These are phyloP conservation scores for Gryon sp. DNA, from an alignment of 1,140 invertebrate genomes.

Conservation along the genomic window DNA sequence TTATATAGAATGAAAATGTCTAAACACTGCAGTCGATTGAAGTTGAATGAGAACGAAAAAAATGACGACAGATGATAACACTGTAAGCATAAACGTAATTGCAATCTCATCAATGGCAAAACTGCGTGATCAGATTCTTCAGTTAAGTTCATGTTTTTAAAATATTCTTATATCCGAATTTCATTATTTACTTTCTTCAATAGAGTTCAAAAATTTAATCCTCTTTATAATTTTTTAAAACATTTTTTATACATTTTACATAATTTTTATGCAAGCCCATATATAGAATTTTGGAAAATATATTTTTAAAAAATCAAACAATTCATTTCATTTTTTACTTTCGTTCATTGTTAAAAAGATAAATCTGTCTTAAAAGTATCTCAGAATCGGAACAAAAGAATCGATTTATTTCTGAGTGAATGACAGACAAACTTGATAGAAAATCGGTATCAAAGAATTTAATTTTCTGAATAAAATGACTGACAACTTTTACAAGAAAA, in stretches of 20 bases:
- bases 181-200: too few relatives aligned
- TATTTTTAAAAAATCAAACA: too few relatives aligned
- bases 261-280: too few relatives aligned
- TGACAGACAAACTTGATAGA: slow-evolving; percentile 4
- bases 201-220: too few relatives aligned
- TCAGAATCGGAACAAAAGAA: not conserved
- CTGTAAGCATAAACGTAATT: slow-evolving; percentile 53
- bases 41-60: slow-evolving; percentile 60
- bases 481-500: slow-evolving; percentile 56
- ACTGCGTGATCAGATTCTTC: slow-evolving; percentile 41
- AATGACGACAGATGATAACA: slow-evolving; percentile 50
- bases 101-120: slow-evolving; percentile 53
- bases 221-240: too few relatives aligned
- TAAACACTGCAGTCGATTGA: slow-evolving; percentile 64
- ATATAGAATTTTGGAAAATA: too few relatives aligned
- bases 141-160: not conserved
- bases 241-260: too few relatives aligned
- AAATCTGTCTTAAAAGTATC: too few relatives aligned
- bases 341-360: too few relatives aligned
- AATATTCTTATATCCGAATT: not conserved
- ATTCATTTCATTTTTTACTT: not conserved
- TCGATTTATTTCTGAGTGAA: slow-evolving; percentile 4
- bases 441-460: slow-evolving; percentile 26
- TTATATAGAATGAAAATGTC: slow-evolving; percentile 66
- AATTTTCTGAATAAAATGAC: slow-evolving; percentile 41